phyloP scores from a whole-genome alignment of 2,888 invertebrate genomes.

The Octonoba sinensis region DNA sequence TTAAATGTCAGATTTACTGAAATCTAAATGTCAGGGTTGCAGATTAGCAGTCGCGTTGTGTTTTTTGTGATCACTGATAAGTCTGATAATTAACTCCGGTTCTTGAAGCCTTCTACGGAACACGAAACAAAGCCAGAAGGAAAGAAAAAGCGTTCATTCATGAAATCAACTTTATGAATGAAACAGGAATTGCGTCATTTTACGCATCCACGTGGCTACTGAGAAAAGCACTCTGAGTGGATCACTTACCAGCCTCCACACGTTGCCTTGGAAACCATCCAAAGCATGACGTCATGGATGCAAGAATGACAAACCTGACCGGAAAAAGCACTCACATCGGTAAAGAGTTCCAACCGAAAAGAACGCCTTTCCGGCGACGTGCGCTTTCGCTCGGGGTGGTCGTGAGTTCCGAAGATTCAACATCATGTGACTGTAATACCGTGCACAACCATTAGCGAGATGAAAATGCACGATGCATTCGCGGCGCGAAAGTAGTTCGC shows the following conservation, averaged over 20 bases:
- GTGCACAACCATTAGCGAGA: neutral
- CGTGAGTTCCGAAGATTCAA: slow-evolving; percentile 7
- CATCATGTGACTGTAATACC: neutral
- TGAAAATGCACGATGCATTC: slow-evolving; percentile 29
- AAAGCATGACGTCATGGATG: slow-evolving; percentile 51
- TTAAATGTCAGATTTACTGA: too few species aligned
- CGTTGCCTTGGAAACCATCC: slow-evolving; percentile 51
- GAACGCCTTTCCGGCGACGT: neutral
- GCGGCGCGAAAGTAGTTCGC: slow-evolving; percentile 44
- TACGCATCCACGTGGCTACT: slow-evolving; percentile 57
- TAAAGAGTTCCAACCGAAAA: slow-evolving; percentile 6
- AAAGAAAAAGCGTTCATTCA: slow-evolving; percentile 27
- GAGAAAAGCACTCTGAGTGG: slow-evolving; percentile 23
- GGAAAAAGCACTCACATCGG: slow-evolving; percentile 18
- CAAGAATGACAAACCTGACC: slow-evolving; percentile 13
- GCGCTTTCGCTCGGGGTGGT: neutral
- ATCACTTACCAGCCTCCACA: slow-evolving; percentile 29
- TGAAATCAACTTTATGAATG: slow-evolving; percentile 45
- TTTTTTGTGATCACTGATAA: too few species aligned
- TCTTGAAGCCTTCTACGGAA: too few species aligned
- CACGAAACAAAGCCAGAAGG: neutral
- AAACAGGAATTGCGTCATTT: slow-evolving; percentile 56
- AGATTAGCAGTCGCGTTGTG: too few species aligned
- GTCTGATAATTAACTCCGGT: too few species aligned
- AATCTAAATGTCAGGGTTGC: too few species aligned